Base-by-base conservation (phyloP, 1,140 invertebrate species). In the Wiebesia pumilae region DNA sequence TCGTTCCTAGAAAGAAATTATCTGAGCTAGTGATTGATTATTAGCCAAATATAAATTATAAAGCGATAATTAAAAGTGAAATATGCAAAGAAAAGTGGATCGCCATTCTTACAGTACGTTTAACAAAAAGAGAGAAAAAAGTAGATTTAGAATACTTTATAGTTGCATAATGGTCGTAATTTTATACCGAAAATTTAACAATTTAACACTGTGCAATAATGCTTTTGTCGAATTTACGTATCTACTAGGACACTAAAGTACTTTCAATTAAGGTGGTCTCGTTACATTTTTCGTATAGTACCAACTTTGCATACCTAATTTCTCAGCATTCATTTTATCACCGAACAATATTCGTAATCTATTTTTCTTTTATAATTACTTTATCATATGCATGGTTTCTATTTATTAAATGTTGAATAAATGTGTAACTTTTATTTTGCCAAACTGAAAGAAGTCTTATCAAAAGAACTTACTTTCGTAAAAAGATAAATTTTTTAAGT, bases 131-230 rank as follows among this genome's bases (percentile, higher is more conserved):
- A 62, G 4, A 27, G 24, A 27, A 62, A 62, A 62, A 62, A 16
- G 3, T 27, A 62, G 3, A 62, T 6, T 27, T 1, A 62, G 24
- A 27, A 27, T 62, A 27, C 24, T 27, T 62, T 62, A 62, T 27
- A 62, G 16, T 54, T 54, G 51, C 16, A 19, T 19, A 54, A 54
- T 47, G 43, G 4, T 54, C 19, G 33, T 78, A 62, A 67, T 58
- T 84, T 71, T n/a, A 19, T 27, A 38, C 43, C 14, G 67, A 65
- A 81, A 85, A 80, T 85, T 85, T 54, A 85, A 86, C 69, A 86
- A 81, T 81, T 81, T 40, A 86, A 81, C 54, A 81, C 69, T n/a
- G 0, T 47, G 54, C 9, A 54, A 77, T 81, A 86, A 82, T 86
- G 62, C 69, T 82, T 81, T 65, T 47, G 67, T 51, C n/a, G 3